These are phyloP conservation scores for Cepaea hortensis DNA, from an alignment of 2,888 invertebrate genomes.

Conservation along the genomic window DNA sequence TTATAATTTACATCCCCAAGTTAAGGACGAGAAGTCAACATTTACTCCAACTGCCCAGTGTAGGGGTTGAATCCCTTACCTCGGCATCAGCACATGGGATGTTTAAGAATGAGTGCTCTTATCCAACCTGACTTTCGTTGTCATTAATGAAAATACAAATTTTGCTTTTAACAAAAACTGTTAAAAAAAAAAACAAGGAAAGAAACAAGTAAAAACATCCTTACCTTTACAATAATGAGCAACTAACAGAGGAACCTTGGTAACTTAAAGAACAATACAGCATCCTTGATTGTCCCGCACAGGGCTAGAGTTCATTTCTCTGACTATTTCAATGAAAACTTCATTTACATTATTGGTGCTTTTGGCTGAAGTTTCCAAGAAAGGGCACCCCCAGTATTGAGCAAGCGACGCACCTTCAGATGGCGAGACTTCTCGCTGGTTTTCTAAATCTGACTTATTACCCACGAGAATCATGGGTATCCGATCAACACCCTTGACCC, in stretches of 20 bases:
- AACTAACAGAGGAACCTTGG: neutral
- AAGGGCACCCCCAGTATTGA: slow-evolving; percentile 97
- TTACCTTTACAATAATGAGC: slow-evolving; percentile 21
- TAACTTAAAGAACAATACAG: slow-evolving; percentile 56
- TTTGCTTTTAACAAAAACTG: too few species aligned
- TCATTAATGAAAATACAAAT: too few species aligned
- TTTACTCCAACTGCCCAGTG: too few species aligned
- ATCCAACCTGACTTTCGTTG: too few species aligned
- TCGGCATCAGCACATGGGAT: too few species aligned
- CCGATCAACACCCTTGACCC: slow-evolving; percentile 95
- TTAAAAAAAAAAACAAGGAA: neutral
- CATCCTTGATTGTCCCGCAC: slow-evolving; percentile 66
- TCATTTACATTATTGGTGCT: slow-evolving; percentile 97
- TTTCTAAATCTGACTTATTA: slow-evolving; percentile 98
- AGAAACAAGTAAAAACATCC: neutral
- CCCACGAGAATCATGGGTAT: slow-evolving; percentile 99
- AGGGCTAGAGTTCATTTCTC: slow-evolving; percentile 92
- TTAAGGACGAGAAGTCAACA: too few species aligned
- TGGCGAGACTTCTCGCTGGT: slow-evolving; percentile 94
- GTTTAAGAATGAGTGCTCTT: too few species aligned
- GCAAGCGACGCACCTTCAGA: slow-evolving; percentile 93
- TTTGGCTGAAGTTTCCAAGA: slow-evolving; percentile 97
- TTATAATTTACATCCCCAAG: too few species aligned
- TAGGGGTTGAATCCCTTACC: too few species aligned
- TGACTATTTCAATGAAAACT: slow-evolving; percentile 99